Conservation (phyloP, 2,888 invertebrate genomes). For the Lithophane socia region DNA sequence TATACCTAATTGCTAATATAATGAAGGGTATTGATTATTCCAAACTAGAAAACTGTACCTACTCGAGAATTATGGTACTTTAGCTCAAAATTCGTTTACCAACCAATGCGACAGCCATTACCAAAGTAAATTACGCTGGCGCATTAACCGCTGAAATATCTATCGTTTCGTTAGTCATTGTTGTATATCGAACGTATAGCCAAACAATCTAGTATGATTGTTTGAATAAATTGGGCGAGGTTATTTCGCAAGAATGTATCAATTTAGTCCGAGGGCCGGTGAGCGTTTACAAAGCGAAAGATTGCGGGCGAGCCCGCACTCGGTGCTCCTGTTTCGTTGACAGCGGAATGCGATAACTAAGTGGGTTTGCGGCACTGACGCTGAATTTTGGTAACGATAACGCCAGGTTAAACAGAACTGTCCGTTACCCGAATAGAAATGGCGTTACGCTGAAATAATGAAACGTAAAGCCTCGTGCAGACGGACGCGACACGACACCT, state of each 20-base stretch:
- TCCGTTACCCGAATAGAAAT: slow-evolving; percentile 70
- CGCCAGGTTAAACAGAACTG: slow-evolving; percentile 75
- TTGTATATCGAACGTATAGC: slow-evolving; percentile 62
- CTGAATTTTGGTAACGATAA: slow-evolving; percentile 82
- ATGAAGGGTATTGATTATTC: slow-evolving; percentile 10
- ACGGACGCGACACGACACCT: no score
- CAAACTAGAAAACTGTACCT: slow-evolving; percentile 9
- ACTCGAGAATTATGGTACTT: background rate
- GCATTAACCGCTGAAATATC: slow-evolving; percentile 34
- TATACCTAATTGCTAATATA: slow-evolving; percentile 11
- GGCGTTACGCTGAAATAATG: slow-evolving; percentile 63
- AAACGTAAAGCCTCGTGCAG: slow-evolving; percentile 41
- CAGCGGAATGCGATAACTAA: slow-evolving; percentile 87
- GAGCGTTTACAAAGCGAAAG: slow-evolving; percentile 82
- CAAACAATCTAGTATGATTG: slow-evolving; percentile 81
- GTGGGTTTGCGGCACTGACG: slow-evolving; percentile 81
- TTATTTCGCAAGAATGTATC: slow-evolving; percentile 89
- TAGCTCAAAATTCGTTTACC: slow-evolving; percentile 2
- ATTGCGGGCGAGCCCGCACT: slow-evolving; percentile 80
- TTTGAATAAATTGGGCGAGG: slow-evolving; percentile 87
- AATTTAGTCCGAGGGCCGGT: slow-evolving; percentile 86
- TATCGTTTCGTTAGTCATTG: slow-evolving; percentile 47
- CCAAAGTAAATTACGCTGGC: slow-evolving; percentile 12
- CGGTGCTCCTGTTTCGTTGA: slow-evolving; percentile 85
- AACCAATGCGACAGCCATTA: slow-evolving; percentile 20